phyloP scores from a whole-genome alignment of 2,797 vertebrate species.

The Eulemur coronatus region DNA sequence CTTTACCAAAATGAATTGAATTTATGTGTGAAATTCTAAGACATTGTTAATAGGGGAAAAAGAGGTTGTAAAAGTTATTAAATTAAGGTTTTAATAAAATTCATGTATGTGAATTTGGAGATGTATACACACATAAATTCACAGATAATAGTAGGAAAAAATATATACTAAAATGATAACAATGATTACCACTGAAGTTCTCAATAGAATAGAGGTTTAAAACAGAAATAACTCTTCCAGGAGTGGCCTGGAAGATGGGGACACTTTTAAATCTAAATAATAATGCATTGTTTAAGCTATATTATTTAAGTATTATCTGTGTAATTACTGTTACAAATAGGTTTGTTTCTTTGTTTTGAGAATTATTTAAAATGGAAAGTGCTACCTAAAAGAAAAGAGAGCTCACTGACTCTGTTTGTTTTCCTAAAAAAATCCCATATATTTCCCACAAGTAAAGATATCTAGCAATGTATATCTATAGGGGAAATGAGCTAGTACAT shows the following conservation, averaged over 20 bases:
- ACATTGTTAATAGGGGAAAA: neutral
- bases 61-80: neutral
- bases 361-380: neutral
- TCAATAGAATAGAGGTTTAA: neutral
- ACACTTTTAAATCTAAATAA: neutral
- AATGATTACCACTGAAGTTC: neutral
- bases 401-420: neutral
- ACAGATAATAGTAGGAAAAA: neutral
- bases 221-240: no score
- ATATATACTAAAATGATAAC: neutral
- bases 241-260: fast-evolving
- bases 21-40: neutral
- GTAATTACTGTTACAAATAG: neutral
- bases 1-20: neutral
- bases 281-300: neutral
- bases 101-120: neutral
- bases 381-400: neutral
- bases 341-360: neutral
- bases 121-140: neutral
- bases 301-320: neutral
- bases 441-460: neutral
- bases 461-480: neutral
- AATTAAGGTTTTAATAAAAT: neutral
- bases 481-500: neutral
- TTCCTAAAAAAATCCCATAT: neutral